Conservation (phyloP, 1,140 invertebrate species). For the Pogonomyrmex californicus region DNA sequence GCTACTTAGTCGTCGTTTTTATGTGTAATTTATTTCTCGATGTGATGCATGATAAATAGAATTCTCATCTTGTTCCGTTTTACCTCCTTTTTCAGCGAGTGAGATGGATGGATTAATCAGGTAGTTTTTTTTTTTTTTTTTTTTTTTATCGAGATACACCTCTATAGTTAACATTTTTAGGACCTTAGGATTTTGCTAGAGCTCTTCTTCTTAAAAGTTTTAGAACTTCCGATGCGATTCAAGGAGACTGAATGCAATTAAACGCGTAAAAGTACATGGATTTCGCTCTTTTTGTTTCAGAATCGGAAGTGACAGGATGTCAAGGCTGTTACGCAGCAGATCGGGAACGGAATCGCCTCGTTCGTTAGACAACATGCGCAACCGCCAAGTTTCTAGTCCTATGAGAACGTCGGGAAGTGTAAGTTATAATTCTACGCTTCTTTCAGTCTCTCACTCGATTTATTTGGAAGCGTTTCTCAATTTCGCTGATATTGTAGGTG, state of each 20-base stretch:
- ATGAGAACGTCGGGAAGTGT: slow-evolving; percentile 85
- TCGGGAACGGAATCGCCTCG: slow-evolving; percentile 85
- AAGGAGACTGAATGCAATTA: background rate
- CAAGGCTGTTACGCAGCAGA: slow-evolving; percentile 82
- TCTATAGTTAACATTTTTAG: background rate
- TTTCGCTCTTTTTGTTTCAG: slow-evolving; percentile 72
- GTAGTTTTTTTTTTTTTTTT: too few relatives aligned
- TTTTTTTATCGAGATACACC: too few relatives aligned
- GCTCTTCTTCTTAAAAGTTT: background rate
- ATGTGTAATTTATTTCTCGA: background rate
- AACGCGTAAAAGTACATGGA: background rate
- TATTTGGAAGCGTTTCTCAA: background rate
- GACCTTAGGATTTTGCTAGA: background rate
- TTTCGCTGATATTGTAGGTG: slow-evolving; percentile 74
- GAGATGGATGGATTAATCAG: background rate
- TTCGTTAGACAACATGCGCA: slow-evolving; percentile 80
- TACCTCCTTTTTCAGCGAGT: background rate
- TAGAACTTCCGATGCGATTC: background rate
- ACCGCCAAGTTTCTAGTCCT: slow-evolving; percentile 84
- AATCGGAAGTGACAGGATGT: slow-evolving; percentile 82
- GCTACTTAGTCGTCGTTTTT: background rate
- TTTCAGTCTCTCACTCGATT: background rate
- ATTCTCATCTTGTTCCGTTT: background rate
- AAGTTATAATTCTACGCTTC: slow-evolving; percentile 64
- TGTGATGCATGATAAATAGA: background rate